Evolutionary conservation across 2,888 invertebrate genomes (phyloP).

Genomic region (Phaonia tiefii): DNA sequence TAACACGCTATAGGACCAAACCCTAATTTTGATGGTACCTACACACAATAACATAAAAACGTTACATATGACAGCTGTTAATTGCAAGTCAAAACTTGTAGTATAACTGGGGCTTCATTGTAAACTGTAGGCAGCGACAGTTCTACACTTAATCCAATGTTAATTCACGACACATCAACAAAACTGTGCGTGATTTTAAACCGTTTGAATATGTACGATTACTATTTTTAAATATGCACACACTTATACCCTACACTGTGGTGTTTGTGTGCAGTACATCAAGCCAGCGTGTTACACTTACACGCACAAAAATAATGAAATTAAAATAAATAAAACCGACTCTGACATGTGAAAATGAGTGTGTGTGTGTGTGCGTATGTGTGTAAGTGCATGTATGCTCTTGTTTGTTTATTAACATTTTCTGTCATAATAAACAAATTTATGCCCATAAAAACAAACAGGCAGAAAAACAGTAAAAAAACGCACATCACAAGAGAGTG

Average conservation of each 20-base stretch:
- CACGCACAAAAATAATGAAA: constrained; percentile 14
- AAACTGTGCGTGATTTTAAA: background rate
- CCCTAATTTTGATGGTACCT: too few species aligned
- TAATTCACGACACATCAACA: too few species aligned
- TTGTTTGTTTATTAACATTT: constrained; percentile 5
- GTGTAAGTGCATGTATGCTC: background rate
- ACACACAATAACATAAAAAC: too few species aligned
- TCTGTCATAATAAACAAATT: constrained; percentile 6
- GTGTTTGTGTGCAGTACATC: too few species aligned
- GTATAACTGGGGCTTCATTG: too few species aligned
- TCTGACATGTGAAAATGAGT: background rate
- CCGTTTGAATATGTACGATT: background rate
- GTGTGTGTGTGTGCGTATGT: background rate
- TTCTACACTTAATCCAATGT: too few species aligned
- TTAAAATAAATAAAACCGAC: constrained; percentile 10
- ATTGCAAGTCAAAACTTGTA: too few species aligned
- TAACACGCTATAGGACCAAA: too few species aligned
- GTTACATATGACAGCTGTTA: too few species aligned
- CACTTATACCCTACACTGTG: background rate
- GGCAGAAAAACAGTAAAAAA: background rate
- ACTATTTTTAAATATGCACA: background rate
- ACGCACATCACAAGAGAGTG: background rate
- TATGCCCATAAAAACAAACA: background rate
- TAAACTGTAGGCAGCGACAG: too few species aligned
- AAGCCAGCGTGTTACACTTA: background rate